Conservation (phyloP, 2,797 vertebrate genomes). For the Gobio occitaniae region DNA sequence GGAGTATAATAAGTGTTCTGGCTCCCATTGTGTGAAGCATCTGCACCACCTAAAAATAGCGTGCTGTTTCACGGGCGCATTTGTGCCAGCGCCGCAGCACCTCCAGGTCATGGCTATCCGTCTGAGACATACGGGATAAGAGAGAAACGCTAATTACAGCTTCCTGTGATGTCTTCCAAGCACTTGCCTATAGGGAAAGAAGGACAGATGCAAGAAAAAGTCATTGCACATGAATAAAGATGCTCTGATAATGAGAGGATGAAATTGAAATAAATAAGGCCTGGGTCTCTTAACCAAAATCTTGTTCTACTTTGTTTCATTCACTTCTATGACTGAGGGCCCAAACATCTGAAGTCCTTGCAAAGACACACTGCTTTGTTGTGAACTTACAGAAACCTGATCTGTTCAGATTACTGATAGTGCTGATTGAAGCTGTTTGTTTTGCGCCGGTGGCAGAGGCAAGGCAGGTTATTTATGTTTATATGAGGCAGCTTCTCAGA, state of each 20-base stretch:
- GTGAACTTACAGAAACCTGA: slow-evolving; percentile 1
- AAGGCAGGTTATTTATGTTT: slow-evolving; percentile 55
- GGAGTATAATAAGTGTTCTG: slow-evolving; percentile 29
- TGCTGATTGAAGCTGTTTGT: slow-evolving; percentile 48
- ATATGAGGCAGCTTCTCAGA: slow-evolving; percentile 38
- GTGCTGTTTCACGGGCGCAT: slow-evolving; percentile 2
- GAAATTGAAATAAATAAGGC: not conserved
- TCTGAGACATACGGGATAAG: slow-evolving; percentile 21
- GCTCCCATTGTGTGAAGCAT: slow-evolving; percentile 38
- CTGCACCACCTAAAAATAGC: slow-evolving; percentile 50
- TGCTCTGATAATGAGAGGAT: not conserved
- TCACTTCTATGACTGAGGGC: slow-evolving; percentile 13
- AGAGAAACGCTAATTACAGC: slow-evolving; percentile 52
- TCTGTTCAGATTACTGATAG: slow-evolving; percentile 51
- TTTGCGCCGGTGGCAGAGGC: slow-evolving; percentile 36
- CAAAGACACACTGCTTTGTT: slow-evolving; percentile 19
- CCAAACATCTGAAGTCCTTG: slow-evolving; percentile 21
- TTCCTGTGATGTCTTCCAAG: slow-evolving; percentile 8
- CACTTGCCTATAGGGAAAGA: not conserved
- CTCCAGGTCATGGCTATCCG: slow-evolving; percentile 26
- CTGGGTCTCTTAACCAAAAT: slow-evolving; percentile 1
- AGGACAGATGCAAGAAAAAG: slow-evolving; percentile 13
- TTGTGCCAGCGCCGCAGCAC: slow-evolving; percentile 33
- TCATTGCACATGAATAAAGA: not conserved
- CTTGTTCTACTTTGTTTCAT: not conserved